These are phyloP conservation scores for Labroides dimidiatus DNA, from an alignment of 2,797 vertebrate species.

Conservation along the genomic window DNA sequence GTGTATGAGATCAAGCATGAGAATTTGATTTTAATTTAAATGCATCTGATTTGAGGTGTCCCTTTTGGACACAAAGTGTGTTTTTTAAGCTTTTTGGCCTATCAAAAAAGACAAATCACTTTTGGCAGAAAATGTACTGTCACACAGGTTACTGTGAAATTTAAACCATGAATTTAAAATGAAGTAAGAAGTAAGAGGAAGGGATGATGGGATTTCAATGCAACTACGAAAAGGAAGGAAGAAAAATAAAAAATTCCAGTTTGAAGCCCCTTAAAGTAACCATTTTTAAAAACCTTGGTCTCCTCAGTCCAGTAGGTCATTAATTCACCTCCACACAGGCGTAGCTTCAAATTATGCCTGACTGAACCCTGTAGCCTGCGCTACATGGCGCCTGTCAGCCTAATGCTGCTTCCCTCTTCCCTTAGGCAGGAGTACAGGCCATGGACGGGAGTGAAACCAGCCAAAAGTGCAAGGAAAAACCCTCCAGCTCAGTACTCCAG, in stretches of 20 bases:
- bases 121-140: no score
- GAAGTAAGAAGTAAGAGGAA: neutral
- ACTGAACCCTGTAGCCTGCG: neutral
- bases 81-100: no score
- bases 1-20: conserved; percentile 1
- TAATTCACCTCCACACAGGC: neutral
- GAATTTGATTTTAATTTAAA: conserved; percentile 15
- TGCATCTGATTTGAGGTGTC: neutral
- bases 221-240: neutral
- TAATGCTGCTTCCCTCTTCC: conserved; percentile 22
- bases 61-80: no score
- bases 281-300: no score
- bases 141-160: no score
- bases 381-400: neutral
- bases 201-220: neutral
- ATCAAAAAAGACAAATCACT: no score
- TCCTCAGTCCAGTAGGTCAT: neutral
- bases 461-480: conserved; percentile 85
- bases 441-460: conserved; percentile 89
- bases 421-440: conserved; percentile 91
- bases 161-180: neutral
- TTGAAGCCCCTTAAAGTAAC: no score
- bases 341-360: neutral
- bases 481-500: conserved; percentile 79
- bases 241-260: neutral